These are phyloP conservation scores for Eulithis testata DNA, from an alignment of 2,888 invertebrate species.

Conservation along the genomic window DNA sequence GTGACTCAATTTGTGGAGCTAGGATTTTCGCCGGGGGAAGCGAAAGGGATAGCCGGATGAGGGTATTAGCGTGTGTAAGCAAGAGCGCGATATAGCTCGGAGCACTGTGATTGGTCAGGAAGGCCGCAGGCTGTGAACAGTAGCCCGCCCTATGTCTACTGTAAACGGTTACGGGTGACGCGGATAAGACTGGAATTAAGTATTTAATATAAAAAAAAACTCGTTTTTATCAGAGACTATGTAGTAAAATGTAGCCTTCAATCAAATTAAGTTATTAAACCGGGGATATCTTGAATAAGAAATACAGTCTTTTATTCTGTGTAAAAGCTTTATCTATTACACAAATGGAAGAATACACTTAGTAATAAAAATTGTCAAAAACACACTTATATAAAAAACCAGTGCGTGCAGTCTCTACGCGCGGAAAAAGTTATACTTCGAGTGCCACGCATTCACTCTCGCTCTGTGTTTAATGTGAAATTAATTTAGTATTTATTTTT, in stretches of 20 bases:
- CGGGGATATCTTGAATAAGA: too few relatives aligned
- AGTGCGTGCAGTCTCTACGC: too few relatives aligned
- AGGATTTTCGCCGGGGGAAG: constrained; percentile 82
- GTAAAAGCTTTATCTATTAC: too few relatives aligned
- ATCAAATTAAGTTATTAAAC: too few relatives aligned
- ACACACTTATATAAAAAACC: too few relatives aligned
- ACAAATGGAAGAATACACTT: too few relatives aligned
- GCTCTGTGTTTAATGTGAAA: too few relatives aligned
- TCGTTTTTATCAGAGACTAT: neutral
- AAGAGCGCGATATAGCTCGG: constrained; percentile 77
- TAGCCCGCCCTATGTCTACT: constrained; percentile 85
- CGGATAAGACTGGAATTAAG: constrained; percentile 60
- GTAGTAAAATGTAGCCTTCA: neutral
- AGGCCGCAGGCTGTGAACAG: constrained; percentile 85
- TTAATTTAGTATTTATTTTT: too few relatives aligned
- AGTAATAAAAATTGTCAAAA: too few relatives aligned
- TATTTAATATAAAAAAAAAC: constrained; percentile 11
- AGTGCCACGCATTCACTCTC: too few relatives aligned
- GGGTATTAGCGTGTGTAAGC: constrained; percentile 54
- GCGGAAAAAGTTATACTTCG: too few relatives aligned
- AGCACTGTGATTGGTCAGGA: constrained; percentile 86
- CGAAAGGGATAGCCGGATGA: constrained; percentile 68
- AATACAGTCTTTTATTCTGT: too few relatives aligned
- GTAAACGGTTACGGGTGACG: constrained; percentile 72
- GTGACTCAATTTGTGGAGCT: constrained; percentile 56